phyloP scores from a whole-genome alignment of 2,888 invertebrate species.

The Agrotis segetum region DNA sequence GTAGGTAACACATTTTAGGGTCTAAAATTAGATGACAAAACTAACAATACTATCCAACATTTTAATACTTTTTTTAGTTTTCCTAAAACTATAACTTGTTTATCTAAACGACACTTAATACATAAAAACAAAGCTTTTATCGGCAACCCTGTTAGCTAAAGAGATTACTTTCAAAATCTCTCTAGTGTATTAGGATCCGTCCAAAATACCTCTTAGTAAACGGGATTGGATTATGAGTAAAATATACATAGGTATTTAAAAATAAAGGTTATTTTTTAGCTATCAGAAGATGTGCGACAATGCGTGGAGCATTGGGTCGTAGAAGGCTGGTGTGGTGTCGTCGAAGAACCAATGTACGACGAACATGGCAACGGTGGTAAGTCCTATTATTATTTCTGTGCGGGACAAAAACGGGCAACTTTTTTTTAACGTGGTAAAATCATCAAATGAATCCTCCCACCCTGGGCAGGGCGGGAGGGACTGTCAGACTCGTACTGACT shows the following conservation, averaged over 20 bases:
- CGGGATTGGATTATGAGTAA: conserved; percentile 22
- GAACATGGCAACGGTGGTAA: conserved; percentile 83
- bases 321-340: conserved; percentile 88
- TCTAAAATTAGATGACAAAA: too few species aligned
- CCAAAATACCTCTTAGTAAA: conserved; percentile 25
- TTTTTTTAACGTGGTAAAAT: too few species aligned
- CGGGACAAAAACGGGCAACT: too few species aligned
- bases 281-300: conserved; percentile 87
- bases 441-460: too few species aligned
- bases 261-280: conserved; percentile 68
- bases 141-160: conserved; percentile 22
- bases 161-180: conserved; percentile 40
- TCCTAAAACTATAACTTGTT: neutral
- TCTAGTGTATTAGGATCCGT: conserved; percentile 31
- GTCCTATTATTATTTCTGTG: conserved; percentile 3
- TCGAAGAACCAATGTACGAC: conserved; percentile 85
- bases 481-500: too few species aligned
- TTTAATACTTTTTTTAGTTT: neutral
- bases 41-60: too few species aligned
- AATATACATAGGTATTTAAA: neutral
- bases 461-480: too few species aligned
- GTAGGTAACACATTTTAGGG: neutral
- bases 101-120: neutral
- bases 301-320: conserved; percentile 87
- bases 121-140: conserved; percentile 15